These are phyloP conservation scores for Tachuris rubrigastra DNA, from an alignment of 2,113 vertebrate species.

Conservation along the genomic window DNA sequence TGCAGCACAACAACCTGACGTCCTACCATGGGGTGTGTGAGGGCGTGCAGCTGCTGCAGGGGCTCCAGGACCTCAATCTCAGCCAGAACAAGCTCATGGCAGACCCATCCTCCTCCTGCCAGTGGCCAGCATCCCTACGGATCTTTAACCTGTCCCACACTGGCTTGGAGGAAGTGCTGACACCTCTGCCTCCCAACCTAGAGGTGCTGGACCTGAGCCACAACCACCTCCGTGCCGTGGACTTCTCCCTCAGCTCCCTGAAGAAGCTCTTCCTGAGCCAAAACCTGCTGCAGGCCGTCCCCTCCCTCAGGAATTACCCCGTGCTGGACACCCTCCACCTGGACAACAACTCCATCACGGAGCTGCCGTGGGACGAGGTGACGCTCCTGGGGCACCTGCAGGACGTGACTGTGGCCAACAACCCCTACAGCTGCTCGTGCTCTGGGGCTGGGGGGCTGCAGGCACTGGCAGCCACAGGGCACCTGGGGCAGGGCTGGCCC, in stretches of 20 bases:
- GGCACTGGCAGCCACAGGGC: background rate
- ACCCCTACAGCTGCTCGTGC: slow-evolving; percentile 54
- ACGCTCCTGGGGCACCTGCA: background rate
- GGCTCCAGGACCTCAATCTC: slow-evolving; percentile 60
- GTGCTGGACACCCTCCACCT: slow-evolving; percentile 48
- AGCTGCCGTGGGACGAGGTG: background rate
- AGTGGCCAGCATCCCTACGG: slow-evolving; percentile 56
- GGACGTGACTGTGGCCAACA: background rate
- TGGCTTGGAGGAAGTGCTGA: slow-evolving; percentile 34
- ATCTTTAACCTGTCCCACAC: slow-evolving; percentile 63
- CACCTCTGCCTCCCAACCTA: slow-evolving; percentile 53
- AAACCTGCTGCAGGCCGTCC: slow-evolving; percentile 57
- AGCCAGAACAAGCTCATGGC: slow-evolving; percentile 67
- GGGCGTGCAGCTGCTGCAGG: background rate
- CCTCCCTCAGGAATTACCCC: slow-evolving; percentile 39
- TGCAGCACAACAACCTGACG: slow-evolving; percentile 42
- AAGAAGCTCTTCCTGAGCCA: slow-evolving; percentile 54
- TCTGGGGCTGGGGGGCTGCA: background rate
- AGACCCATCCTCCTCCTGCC: background rate
- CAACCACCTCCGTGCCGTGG: slow-evolving; percentile 33
- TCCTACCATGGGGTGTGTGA: slow-evolving; percentile 45
- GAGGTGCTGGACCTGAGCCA: slow-evolving; percentile 69
- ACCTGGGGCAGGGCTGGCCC: slow-evolving; percentile 54
- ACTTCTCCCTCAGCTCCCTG: slow-evolving; percentile 35
- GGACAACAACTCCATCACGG: slow-evolving; percentile 57